Evolutionary conservation across 2,797 vertebrate species (phyloP).

Genomic region (Streptopelia turtur): DNA sequence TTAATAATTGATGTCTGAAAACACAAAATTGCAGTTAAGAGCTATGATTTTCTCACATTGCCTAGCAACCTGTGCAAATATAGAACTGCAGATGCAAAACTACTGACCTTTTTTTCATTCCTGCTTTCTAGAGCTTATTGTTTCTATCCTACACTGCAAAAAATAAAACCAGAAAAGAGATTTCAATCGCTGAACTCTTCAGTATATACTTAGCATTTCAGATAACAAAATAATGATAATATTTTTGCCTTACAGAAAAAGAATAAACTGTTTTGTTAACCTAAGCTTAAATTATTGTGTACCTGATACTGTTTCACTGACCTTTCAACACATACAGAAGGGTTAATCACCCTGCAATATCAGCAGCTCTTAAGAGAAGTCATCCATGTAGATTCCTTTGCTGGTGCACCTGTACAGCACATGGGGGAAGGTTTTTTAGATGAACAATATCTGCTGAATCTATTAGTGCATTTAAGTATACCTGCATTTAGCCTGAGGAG

Average conservation of each 20-base stretch:
- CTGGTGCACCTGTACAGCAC: rapidly evolving
- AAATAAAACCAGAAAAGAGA: background rate
- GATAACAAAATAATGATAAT: background rate
- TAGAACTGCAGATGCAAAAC: constrained; percentile 75
- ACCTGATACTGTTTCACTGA: background rate
- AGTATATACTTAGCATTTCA: background rate
- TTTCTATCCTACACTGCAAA: constrained; percentile 15
- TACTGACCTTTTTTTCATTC: constrained; percentile 72
- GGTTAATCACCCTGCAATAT: background rate
- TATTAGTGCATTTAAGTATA: background rate
- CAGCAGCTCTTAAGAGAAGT: background rate
- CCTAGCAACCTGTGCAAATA: constrained; percentile 78
- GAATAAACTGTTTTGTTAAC: background rate
- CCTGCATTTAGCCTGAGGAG: background rate
- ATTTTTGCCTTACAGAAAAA: background rate
- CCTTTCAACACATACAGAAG: background rate
- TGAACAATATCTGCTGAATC: background rate
- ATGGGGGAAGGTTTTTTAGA: background rate
- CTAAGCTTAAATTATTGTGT: background rate
- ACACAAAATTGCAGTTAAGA: constrained; percentile 51
- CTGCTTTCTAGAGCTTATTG: constrained; percentile 42
- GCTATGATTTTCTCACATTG: constrained; percentile 72
- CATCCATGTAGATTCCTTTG: background rate
- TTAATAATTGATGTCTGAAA: constrained; percentile 72
- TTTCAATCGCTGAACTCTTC: background rate